phyloP scores from a whole-genome alignment of 2,888 invertebrate genomes.

The Polymixis flavicincta region DNA sequence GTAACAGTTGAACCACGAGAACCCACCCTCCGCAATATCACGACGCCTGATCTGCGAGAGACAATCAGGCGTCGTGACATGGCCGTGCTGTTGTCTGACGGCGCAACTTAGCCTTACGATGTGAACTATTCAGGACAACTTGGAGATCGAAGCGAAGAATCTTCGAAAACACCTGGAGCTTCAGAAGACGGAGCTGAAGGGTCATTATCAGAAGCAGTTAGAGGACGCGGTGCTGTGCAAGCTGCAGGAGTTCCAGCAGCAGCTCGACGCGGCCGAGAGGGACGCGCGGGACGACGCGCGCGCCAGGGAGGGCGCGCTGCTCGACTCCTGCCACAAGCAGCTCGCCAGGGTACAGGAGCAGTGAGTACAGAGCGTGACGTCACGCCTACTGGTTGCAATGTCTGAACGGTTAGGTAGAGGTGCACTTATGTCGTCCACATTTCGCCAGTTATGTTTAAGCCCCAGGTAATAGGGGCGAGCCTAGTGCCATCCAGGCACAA shows the following conservation, averaged over 20 bases:
- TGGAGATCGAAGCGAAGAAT: conserved; percentile 90
- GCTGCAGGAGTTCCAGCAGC: conserved; percentile 93
- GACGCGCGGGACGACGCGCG: conserved; percentile 92
- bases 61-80: no score
- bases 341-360: conserved; percentile 92
- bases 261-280: conserved; percentile 93
- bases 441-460: not conserved
- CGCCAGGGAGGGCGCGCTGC: conserved; percentile 92
- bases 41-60: no score
- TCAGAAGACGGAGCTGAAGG: conserved; percentile 92
- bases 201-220: conserved; percentile 95
- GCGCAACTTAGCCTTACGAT: conserved; percentile 2
- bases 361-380: conserved; percentile 71
- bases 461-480: not conserved
- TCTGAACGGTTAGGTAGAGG: no score
- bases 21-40: not conserved
- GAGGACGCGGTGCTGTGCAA: conserved; percentile 94
- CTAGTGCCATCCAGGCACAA: not conserved
- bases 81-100: no score
- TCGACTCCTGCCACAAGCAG: conserved; percentile 93
- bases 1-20: not conserved
- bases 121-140: conserved; percentile 78
- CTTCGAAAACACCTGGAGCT: conserved; percentile 90
- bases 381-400: not conserved
- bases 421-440: not conserved